Conservation (phyloP, 2,888 invertebrate species). For the Agrotis segetum region DNA sequence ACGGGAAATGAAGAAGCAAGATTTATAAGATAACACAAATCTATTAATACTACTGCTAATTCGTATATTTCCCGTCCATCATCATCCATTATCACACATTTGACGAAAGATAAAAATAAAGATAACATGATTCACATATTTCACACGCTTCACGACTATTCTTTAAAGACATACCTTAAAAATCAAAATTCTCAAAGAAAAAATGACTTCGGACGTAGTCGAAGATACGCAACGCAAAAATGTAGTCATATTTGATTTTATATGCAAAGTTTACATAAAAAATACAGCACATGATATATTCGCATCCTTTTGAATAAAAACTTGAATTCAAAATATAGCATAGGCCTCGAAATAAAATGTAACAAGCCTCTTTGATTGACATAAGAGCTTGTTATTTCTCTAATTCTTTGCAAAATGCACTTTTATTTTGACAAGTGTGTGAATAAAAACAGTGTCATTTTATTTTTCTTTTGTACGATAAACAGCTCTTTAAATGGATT, state of each 20-base stretch:
- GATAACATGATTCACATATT: constrained; percentile 24
- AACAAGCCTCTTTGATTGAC: constrained; percentile 73
- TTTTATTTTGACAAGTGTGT: constrained; percentile 66
- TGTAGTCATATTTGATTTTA: constrained; percentile 49
- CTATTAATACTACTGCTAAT: constrained; percentile 15
- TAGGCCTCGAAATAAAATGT: constrained; percentile 63
- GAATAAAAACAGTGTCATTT: constrained; percentile 51
- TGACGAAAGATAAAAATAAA: constrained; percentile 37
- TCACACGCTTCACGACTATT: constrained; percentile 20
- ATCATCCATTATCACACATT: constrained; percentile 39
- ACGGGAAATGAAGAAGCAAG: constrained; percentile 19
- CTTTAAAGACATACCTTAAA: constrained; percentile 1
- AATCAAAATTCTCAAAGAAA: constrained; percentile 24
- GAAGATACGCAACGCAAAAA: constrained; percentile 38
- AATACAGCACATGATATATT: constrained; percentile 53
- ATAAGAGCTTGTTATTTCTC: constrained; percentile 77
- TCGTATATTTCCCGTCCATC: constrained; percentile 17
- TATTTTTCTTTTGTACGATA: constrained; percentile 52
- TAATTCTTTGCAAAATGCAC: constrained; percentile 64
- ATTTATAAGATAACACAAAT: constrained; percentile 33
- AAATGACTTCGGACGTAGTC: constrained; percentile 15
- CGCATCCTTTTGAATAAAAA: constrained; percentile 62
- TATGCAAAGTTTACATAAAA: constrained; percentile 55
- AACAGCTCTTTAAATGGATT: constrained; percentile 24
- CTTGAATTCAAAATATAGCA: constrained; percentile 60